phyloP scores from a whole-genome alignment of 2,888 invertebrate genomes.

The Philereme transversata region DNA sequence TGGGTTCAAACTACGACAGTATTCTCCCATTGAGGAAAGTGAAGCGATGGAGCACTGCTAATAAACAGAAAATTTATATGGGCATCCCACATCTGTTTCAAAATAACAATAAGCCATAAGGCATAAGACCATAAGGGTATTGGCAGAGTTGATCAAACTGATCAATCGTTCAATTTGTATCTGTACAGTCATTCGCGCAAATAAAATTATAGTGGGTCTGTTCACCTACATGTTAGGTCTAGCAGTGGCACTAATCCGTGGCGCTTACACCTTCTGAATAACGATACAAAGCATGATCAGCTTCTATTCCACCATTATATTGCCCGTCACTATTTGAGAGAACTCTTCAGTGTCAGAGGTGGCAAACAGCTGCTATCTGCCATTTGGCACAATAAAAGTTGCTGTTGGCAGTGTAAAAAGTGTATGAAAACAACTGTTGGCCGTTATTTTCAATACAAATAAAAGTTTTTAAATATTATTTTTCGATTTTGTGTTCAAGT shows the following conservation, averaged over 20 bases:
- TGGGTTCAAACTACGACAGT: not conserved
- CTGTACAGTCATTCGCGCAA: too few relatives aligned
- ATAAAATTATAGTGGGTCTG: too few relatives aligned
- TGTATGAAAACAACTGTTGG: not conserved
- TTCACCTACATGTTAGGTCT: too few relatives aligned
- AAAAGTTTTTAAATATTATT: too few relatives aligned
- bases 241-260: too few relatives aligned
- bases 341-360: not conserved
- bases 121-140: not conserved
- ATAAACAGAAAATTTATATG: not conserved
- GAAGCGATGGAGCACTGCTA: not conserved
- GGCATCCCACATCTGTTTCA: not conserved
- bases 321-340: not conserved
- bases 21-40: not conserved
- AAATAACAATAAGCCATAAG: not conserved
- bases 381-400: not conserved
- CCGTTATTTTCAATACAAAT: not conserved
- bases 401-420: not conserved
- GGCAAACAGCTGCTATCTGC: not conserved
- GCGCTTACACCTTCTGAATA: too few relatives aligned
- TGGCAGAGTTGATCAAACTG: not conserved
- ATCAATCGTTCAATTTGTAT: not conserved
- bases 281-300: too few relatives aligned
- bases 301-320: not conserved
- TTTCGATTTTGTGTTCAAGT: too few relatives aligned